phyloP scores from a whole-genome alignment of 1,140 invertebrate species.

The Drosophila aff. region DNA sequence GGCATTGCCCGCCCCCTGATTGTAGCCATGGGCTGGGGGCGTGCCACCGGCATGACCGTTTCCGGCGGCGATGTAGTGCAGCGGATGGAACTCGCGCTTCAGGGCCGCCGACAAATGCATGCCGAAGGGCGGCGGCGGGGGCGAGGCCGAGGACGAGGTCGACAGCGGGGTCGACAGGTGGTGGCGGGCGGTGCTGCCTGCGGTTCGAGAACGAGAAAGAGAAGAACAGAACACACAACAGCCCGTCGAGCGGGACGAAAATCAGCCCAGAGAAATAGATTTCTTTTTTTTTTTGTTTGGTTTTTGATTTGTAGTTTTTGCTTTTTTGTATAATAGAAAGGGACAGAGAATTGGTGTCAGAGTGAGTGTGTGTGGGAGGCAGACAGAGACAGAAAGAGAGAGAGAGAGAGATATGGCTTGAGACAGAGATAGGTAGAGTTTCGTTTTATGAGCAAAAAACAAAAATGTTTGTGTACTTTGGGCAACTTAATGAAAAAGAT shows the following conservation, averaged over 20 bases:
- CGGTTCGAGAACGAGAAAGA: constrained; percentile 84
- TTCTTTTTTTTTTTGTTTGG: constrained; percentile 60
- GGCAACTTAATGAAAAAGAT: constrained; percentile 48
- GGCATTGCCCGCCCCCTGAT: constrained; percentile 44
- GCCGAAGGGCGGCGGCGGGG: constrained; percentile 69
- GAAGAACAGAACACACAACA: constrained; percentile 85
- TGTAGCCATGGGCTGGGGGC: constrained; percentile 64
- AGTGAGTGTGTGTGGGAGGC: constrained; percentile 50
- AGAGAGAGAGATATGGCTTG: constrained; percentile 49
- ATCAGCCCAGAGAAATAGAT: constrained; percentile 85
- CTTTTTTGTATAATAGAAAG: constrained; percentile 53
- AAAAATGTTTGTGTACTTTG: constrained; percentile 39
- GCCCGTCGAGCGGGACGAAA: constrained; percentile 83
- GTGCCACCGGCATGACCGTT: constrained; percentile 66
- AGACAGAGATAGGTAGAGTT: constrained; percentile 43
- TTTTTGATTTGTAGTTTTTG: constrained; percentile 25
- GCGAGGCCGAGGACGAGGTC: constrained; percentile 78
- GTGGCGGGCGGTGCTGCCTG: constrained; percentile 77
- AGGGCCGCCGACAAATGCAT: constrained; percentile 78
- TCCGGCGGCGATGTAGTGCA: constrained; percentile 75
- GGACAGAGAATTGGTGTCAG: constrained; percentile 25
- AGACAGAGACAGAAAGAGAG: constrained; percentile 36
- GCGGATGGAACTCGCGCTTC: constrained; percentile 73
- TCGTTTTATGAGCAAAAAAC: constrained; percentile 63
- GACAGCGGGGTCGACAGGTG: constrained; percentile 83